Percentiles rank a stretch among this genome's conserved stretches.
Evolutionary conservation across 2,797 vertebrate species (phyloP).

Genomic region (Otolemur crassicaudatus): DNA sequence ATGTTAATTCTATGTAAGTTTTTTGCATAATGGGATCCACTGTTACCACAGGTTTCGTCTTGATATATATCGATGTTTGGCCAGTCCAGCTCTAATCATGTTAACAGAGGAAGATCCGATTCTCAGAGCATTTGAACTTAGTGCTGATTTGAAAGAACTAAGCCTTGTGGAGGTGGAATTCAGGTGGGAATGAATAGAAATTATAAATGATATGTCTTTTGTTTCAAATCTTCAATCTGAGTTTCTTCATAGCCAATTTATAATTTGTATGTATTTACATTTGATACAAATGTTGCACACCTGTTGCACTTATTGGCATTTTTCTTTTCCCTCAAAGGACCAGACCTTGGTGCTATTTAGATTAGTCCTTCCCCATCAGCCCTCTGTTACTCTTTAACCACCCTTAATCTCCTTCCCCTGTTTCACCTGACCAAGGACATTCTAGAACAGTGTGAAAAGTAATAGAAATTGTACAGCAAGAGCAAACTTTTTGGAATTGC

Average conservation of each 20-base stretch:
- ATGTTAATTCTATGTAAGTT: not conserved
- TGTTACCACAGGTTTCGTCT: slow-evolving; percentile 93
- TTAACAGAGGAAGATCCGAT: slow-evolving; percentile 99
- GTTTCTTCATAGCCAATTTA: slow-evolving; percentile 37
- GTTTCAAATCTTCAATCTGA: not conserved
- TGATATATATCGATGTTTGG: slow-evolving; percentile 98
- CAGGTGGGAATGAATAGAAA: slow-evolving; percentile 89
- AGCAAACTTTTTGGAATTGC: not conserved
- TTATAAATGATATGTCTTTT: slow-evolving; percentile 11
- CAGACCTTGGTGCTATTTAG: not conserved
- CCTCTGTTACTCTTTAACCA: not conserved
- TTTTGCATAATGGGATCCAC: slow-evolving; percentile 69
- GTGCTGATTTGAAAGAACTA: slow-evolving; percentile 96
- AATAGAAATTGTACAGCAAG: not conserved
- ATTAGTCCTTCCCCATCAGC: not conserved
- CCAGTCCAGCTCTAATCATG: slow-evolving; percentile 98
- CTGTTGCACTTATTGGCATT: slow-evolving; percentile 23
- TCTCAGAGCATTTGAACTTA: slow-evolving; percentile 97
- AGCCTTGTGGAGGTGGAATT: slow-evolving; percentile 99
- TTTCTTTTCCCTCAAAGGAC: not conserved
- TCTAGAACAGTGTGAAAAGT: not conserved
- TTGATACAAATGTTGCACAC: not conserved
- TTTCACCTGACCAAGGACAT: not conserved
- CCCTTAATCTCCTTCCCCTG: not conserved
- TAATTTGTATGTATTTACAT: slow-evolving; percentile 9